These are phyloP conservation scores for Lonchura striata DNA, from an alignment of 2,113 vertebrate species.

Conservation along the genomic window DNA sequence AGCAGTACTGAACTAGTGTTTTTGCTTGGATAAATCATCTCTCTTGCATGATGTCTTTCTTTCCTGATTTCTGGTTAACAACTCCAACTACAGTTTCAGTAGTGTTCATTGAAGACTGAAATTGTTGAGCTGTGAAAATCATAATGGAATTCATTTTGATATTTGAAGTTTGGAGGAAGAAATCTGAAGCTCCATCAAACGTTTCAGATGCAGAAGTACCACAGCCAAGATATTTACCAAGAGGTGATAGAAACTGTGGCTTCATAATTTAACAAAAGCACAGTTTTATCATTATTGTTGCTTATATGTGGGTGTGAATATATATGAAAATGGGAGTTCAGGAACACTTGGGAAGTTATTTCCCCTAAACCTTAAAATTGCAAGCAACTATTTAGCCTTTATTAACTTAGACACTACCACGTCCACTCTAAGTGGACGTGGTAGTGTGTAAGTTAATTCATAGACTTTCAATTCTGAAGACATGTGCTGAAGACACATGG, in stretches of 20 bases:
- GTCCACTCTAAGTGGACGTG: background rate
- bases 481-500: background rate
- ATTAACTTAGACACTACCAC: too few species aligned
- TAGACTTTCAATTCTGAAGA: background rate
- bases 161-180: background rate
- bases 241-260: background rate
- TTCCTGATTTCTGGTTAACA: background rate
- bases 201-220: background rate
- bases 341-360: background rate
- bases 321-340: background rate
- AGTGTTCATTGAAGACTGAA: background rate
- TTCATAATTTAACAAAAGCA: background rate
- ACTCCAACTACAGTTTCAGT: background rate
- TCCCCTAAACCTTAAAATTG: background rate
- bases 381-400: background rate
- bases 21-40: background rate
- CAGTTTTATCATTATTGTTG: background rate
- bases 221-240: background rate
- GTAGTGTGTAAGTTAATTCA: background rate
- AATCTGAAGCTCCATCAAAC: background rate
- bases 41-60: background rate
- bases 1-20: background rate
- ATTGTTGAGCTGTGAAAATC: background rate
- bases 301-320: background rate
- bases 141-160: background rate